Conservation (phyloP, 2,113 vertebrate genomes). For the Gallinago undulata region DNA sequence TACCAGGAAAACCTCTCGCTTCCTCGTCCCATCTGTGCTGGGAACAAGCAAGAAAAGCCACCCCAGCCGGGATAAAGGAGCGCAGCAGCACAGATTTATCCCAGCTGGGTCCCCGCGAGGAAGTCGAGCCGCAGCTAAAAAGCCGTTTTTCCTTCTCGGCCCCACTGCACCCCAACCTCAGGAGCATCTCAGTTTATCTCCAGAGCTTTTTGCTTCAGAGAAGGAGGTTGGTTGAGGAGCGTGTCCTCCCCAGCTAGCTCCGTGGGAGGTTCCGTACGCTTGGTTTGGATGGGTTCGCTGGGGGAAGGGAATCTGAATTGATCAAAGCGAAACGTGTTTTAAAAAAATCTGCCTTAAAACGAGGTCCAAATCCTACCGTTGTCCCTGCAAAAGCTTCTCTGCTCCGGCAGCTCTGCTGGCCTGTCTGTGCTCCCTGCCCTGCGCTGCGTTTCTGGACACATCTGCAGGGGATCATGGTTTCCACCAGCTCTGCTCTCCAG, state of each 20-base stretch:
- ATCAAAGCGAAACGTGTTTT: not conserved
- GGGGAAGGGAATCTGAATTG: not conserved
- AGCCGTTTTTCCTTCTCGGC: not conserved
- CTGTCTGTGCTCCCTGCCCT: not conserved
- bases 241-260: accelerated
- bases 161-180: not conserved
- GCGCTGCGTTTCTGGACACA: not conserved
- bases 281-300: not conserved
- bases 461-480: not conserved
- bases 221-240: not conserved
- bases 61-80: not conserved
- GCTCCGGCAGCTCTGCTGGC: not conserved
- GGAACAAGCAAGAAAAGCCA: not conserved
- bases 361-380: not conserved
- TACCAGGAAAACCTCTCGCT: not conserved
- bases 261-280: not conserved
- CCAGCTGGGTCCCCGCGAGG: not conserved
- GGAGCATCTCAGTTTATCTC: not conserved
- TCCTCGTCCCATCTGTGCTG: not conserved
- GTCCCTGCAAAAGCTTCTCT: not conserved
- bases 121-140: accelerated
- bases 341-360: not conserved
- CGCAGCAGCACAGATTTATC: not conserved
- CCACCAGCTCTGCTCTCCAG: not conserved
- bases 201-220: not conserved